Base-by-base conservation (phyloP, 2,888 invertebrate species). In the Malacosoma neustria region DNA sequence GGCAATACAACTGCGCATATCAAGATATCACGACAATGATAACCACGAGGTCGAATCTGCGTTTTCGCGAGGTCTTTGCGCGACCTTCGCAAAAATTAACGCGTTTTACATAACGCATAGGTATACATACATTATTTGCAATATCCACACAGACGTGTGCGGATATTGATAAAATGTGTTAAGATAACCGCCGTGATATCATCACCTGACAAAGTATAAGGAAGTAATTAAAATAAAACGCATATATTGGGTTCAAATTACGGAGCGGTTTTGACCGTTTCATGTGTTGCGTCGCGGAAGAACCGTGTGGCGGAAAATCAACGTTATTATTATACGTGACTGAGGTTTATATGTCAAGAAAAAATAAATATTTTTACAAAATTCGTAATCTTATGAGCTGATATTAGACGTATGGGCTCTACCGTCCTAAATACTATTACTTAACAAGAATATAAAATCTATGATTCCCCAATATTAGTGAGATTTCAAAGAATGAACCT, bases 41-140 rank as follows among this genome's bases (percentile, higher is more conserved):
- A 84, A 77, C 61, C 57, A 39, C 77, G 73, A 84, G 82, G 82
- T 66, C 77, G 61, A 51, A 58, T 61, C 63, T 68, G 68, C 65
- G 14, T 71, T 76, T 79, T 74, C 61, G 73, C 76, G 75, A 77
- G 79, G 77, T 77, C 74, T 68, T 47, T 29, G 14, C 38, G 42
- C 58, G 71, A 61, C 81, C 82, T 82, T 79, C 72, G 66, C 58
- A 62, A 74, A 73, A 79, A 80, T 82, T 82, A 72, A 72, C 81
- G 62, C 65, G 62, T 73, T 75, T 76, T 76, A 74, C 75, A 80
- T 76, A 73, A 69, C 58, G 58, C 61, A 61, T 61, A 57, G 45
- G 53, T 52, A 54, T 66, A 67, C 66, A 65, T 65, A 58, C 59
- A 61, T 57, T 67, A 62, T 70, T 57, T 60, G 39, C 37, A 35